phyloP scores from a whole-genome alignment of 2,888 invertebrate species.

The Fragum fragum region DNA sequence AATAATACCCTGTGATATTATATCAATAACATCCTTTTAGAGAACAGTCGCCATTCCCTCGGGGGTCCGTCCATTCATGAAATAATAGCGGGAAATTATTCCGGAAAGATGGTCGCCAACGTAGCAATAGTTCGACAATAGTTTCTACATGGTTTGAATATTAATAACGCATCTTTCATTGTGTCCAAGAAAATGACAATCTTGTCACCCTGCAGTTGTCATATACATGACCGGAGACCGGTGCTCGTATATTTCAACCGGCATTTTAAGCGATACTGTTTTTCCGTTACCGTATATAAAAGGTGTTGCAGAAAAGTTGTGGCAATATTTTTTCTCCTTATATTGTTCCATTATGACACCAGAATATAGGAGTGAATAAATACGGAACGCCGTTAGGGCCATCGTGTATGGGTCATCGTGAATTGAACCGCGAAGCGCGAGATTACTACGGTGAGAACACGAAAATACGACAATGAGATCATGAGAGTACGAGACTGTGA shows the following conservation, averaged over 20 bases:
- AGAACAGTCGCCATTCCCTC: not conserved
- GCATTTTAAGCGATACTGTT: too few species aligned
- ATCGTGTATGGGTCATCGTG: too few species aligned
- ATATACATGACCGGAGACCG: not conserved
- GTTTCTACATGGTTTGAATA: slow-evolving; percentile 21
- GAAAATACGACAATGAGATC: too few species aligned
- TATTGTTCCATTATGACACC: too few species aligned
- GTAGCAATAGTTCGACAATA: slow-evolving; percentile 21
- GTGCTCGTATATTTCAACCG: not conserved
- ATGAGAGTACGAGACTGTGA: too few species aligned
- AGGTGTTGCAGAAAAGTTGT: too few species aligned
- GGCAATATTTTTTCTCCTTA: too few species aligned
- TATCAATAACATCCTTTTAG: slow-evolving; percentile 5
- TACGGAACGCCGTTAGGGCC: too few species aligned
- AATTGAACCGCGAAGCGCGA: too few species aligned
- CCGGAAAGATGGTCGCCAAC: slow-evolving; percentile 9
- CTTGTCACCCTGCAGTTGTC: not conserved
- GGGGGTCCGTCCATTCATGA: slow-evolving; percentile 9
- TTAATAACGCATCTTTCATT: not conserved
- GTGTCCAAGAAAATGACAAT: slow-evolving; percentile 5
- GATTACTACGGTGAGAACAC: too few species aligned
- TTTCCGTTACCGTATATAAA: too few species aligned
- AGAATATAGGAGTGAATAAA: too few species aligned
- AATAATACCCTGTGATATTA: slow-evolving; percentile 7
- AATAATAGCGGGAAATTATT: slow-evolving; percentile 6